A percentile compares a stretch with the other conserved stretches of the same genome.
phyloP scores from a whole-genome alignment of 2,888 invertebrate species.

The Brachypalpus laphriformis region DNA sequence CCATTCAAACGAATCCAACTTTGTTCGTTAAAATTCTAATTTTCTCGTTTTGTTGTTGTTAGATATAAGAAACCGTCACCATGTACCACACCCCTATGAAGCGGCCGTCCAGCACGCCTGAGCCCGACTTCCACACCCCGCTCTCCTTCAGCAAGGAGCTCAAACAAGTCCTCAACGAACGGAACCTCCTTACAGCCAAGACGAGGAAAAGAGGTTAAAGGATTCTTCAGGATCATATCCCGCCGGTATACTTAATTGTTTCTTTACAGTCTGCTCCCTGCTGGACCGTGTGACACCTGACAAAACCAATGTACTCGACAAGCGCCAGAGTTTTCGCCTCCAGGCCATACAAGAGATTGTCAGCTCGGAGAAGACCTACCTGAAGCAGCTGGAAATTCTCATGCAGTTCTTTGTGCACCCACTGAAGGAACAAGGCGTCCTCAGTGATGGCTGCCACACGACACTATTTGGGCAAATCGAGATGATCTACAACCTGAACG shows the following conservation, averaged over 20 bases:
- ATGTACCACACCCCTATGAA: slow-evolving; percentile 79
- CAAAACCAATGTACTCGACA: slow-evolving; percentile 78
- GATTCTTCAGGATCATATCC: neutral
- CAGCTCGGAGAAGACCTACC: slow-evolving; percentile 87
- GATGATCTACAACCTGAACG: slow-evolving; percentile 86
- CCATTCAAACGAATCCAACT: slow-evolving; percentile 8
- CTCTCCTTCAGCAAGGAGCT: slow-evolving; percentile 85
- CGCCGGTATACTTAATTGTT: neutral
- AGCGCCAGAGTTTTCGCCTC: slow-evolving; percentile 80
- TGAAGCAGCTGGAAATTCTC: slow-evolving; percentile 87
- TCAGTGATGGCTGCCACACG: slow-evolving; percentile 83
- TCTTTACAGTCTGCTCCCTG: slow-evolving; percentile 84
- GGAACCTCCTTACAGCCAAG: slow-evolving; percentile 86
- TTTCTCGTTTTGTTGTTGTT: neutral
- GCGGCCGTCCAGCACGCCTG: slow-evolving; percentile 68
- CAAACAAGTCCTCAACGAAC: slow-evolving; percentile 85
- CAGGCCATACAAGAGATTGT: slow-evolving; percentile 88
- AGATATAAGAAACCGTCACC: slow-evolving; percentile 29
- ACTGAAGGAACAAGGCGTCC: slow-evolving; percentile 83
- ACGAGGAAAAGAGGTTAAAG: slow-evolving; percentile 84
- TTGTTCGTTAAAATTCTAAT: slow-evolving; percentile 11
- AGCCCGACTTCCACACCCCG: slow-evolving; percentile 79
- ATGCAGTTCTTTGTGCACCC: slow-evolving; percentile 87
- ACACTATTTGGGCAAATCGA: slow-evolving; percentile 86
- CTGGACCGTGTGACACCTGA: slow-evolving; percentile 82